These are phyloP conservation scores for Poeciliopsis occidentalis DNA, from an alignment of 2,113 vertebrate species.

Conservation along the genomic window DNA sequence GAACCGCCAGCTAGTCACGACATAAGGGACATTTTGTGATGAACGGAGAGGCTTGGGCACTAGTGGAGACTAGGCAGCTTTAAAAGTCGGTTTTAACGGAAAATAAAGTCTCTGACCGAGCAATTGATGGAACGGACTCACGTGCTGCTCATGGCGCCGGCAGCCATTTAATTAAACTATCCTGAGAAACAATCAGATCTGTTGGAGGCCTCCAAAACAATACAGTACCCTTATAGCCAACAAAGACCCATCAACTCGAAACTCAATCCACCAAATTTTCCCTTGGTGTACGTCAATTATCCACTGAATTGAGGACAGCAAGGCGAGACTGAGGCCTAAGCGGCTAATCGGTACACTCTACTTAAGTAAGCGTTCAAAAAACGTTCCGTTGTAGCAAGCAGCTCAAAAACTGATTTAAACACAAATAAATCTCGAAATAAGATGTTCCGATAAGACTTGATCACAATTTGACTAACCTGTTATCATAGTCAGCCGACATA, in stretches of 20 bases:
- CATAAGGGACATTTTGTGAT: background rate
- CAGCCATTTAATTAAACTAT: background rate
- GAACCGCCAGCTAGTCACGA: background rate
- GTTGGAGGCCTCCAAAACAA: too few species aligned
- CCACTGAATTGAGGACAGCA: background rate
- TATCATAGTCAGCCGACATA: slow-evolving; percentile 84
- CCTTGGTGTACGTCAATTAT: background rate
- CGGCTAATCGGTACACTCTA: background rate
- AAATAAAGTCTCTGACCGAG: too few species aligned
- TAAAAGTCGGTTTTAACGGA: too few species aligned
- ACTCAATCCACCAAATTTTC: background rate
- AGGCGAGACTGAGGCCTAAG: background rate
- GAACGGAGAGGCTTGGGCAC: background rate
- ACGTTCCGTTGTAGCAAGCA: background rate
- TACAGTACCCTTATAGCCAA: too few species aligned
- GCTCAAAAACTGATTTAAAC: background rate
- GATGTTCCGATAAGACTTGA: background rate
- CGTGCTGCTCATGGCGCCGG: slow-evolving; percentile 48
- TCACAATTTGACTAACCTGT: slow-evolving; percentile 72
- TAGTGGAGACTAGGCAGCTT: background rate
- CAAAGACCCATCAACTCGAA: too few species aligned
- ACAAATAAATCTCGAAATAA: background rate
- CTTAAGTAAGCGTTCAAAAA: background rate
- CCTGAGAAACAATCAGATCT: background rate
- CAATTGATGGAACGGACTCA: slow-evolving; percentile 14